These are phyloP conservation scores for Xiphophorus maculatus DNA, from an alignment of 2,113 vertebrate species.

Conservation along the genomic window DNA sequence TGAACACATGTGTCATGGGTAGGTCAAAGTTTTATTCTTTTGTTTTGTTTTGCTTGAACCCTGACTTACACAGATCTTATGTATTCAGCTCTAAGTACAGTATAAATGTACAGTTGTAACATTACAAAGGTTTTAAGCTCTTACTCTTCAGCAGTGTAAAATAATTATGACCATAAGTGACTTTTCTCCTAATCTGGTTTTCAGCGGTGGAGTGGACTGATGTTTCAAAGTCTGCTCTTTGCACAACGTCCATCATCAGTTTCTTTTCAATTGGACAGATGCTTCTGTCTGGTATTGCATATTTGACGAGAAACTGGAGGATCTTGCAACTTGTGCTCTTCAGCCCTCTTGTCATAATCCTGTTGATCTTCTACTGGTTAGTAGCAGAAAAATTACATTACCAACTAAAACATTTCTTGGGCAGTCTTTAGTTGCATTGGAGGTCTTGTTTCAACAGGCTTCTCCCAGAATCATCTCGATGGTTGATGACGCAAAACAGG, in stretches of 20 bases:
- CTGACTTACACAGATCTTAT: no score
- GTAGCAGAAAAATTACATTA: constrained; percentile 8
- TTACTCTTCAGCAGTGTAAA: no score
- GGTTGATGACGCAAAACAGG: constrained; percentile 84
- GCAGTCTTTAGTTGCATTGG: fast-evolving
- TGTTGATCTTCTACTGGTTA: constrained; percentile 81
- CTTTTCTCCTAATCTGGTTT: neutral
- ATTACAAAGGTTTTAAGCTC: no score
- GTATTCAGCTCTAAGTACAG: no score
- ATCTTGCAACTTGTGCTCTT: constrained; percentile 81
- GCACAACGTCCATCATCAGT: constrained; percentile 65
- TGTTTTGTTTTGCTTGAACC: no score
- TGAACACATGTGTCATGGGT: constrained; percentile 75
- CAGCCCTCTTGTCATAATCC: constrained; percentile 59
- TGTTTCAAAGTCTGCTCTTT: constrained; percentile 75
- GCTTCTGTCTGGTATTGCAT: constrained; percentile 83
- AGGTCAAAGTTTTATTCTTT: constrained; percentile 10
- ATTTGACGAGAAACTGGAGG: constrained; percentile 83
- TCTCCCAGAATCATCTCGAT: constrained; percentile 87
- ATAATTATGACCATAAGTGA: no score
- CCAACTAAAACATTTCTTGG: no score
- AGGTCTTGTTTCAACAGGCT: constrained; percentile 65
- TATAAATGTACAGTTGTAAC: no score
- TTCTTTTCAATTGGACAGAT: constrained; percentile 78
- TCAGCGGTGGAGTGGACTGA: constrained; percentile 84